These are phyloP conservation scores for Laticauda laticaudata DNA, from an alignment of 2,113 vertebrate genomes.

Conservation along the genomic window DNA sequence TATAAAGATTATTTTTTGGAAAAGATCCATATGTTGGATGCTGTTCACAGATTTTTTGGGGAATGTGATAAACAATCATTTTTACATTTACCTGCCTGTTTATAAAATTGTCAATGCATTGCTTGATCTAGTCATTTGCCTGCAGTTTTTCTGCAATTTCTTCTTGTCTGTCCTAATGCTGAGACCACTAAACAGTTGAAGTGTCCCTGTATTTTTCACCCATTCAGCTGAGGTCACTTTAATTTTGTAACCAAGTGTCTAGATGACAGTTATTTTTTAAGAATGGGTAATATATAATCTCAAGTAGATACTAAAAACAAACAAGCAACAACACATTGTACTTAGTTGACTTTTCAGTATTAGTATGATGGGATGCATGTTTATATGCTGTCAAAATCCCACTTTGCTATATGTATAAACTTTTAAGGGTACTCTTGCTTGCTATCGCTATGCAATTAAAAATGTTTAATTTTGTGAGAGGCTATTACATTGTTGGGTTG, in stretches of 20 bases:
- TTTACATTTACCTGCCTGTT: neutral
- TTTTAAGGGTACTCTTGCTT: neutral
- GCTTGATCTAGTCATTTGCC: neutral
- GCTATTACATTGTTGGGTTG: conserved; percentile 18
- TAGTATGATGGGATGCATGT: neutral
- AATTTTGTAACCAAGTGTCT: neutral
- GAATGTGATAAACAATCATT: neutral
- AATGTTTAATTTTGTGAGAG: conserved; percentile 17
- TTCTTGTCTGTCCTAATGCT: neutral
- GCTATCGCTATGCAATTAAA: neutral
- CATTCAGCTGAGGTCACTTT: neutral
- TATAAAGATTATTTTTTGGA: neutral
- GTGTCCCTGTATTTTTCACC: neutral
- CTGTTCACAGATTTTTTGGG: neutral
- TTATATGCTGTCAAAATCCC: neutral
- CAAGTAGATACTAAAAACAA: neutral
- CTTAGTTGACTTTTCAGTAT: neutral
- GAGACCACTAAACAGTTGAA: neutral
- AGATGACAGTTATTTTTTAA: neutral
- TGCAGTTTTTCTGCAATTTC: neutral
- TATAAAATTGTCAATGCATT: neutral
- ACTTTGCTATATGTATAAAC: neutral
- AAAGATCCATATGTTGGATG: neutral
- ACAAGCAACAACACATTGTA: conserved; percentile 3
- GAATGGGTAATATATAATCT: neutral